Evolutionary conservation across 2,797 vertebrate genomes (phyloP).

Genomic region (Sebastes kiyomatsui): DNA sequence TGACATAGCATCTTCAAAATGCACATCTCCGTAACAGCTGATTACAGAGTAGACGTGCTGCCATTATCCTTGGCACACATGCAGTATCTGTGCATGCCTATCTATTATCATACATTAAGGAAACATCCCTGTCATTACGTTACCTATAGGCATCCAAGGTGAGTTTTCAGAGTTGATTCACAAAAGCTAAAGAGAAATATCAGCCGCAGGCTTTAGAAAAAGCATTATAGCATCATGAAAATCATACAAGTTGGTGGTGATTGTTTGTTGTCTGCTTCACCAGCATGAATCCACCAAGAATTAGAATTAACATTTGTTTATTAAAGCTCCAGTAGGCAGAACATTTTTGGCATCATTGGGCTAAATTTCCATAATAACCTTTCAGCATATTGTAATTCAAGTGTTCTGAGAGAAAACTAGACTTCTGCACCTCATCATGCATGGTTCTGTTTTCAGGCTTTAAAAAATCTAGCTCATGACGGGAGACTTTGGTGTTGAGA

Average conservation of each 20-base stretch:
- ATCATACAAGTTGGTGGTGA: neutral
- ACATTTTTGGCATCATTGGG: too few species aligned
- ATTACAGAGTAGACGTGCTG: constrained; percentile 41
- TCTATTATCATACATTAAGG: constrained; percentile 4
- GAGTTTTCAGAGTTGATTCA: neutral
- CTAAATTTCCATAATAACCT: too few species aligned
- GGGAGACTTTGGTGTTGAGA: too few species aligned
- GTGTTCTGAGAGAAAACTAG: too few species aligned
- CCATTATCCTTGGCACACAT: neutral
- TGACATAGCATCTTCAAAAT: constrained; percentile 7
- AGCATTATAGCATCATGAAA: neutral
- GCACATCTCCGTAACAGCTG: constrained; percentile 10
- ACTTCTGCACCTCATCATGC: too few species aligned
- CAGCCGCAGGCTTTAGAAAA: neutral
- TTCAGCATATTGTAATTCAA: too few species aligned
- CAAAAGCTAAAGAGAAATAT: neutral
- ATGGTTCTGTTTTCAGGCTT: too few species aligned
- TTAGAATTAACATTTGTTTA: too few species aligned
- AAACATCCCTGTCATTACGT: constrained; percentile 27
- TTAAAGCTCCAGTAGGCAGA: too few species aligned
- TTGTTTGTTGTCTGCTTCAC: too few species aligned
- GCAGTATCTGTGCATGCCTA: neutral
- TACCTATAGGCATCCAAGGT: neutral
- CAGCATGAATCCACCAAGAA: too few species aligned
- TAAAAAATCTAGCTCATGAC: too few species aligned